A percentile compares a stretch with the other conserved stretches of the same genome.
Evolutionary conservation across 2,113 vertebrate species (phyloP).

Genomic region (Chauna torquata): DNA sequence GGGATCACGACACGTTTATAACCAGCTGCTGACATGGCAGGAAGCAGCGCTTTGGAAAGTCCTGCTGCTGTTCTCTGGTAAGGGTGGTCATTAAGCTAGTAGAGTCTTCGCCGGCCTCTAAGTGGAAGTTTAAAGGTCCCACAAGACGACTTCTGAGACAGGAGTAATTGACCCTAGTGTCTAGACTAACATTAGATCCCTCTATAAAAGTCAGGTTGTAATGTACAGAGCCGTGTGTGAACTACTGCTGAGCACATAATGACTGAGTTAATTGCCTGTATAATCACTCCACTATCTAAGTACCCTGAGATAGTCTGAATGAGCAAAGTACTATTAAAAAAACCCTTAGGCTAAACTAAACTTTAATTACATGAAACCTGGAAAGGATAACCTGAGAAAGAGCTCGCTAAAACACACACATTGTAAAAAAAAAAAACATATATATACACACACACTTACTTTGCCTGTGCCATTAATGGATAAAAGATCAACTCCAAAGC

Average conservation of each 20-base stretch:
- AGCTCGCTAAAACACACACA: background rate
- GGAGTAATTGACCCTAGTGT: background rate
- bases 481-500: background rate
- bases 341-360: background rate
- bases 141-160: background rate
- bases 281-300: conserved; percentile 4
- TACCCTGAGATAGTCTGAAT: background rate
- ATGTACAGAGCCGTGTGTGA: background rate
- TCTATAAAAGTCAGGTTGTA: background rate
- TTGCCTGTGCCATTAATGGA: background rate
- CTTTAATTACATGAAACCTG: conserved; percentile 32
- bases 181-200: conserved; percentile 5
- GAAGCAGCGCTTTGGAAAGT: background rate
- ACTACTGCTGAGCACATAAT: background rate
- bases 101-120: background rate
- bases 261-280: conserved; percentile 9
- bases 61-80: background rate
- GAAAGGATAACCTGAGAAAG: background rate
- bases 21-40: background rate
- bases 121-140: background rate
- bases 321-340: background rate
- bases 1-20: background rate
- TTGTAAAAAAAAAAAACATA: background rate
- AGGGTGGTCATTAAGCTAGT: background rate
- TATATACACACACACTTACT: too few relatives aligned